A percentile compares a stretch with the other conserved stretches of the same genome.
These are phyloP conservation scores for Pseudomyrmex pallidus DNA, from an alignment of 1,140 invertebrate genomes.

Conservation along the genomic window DNA sequence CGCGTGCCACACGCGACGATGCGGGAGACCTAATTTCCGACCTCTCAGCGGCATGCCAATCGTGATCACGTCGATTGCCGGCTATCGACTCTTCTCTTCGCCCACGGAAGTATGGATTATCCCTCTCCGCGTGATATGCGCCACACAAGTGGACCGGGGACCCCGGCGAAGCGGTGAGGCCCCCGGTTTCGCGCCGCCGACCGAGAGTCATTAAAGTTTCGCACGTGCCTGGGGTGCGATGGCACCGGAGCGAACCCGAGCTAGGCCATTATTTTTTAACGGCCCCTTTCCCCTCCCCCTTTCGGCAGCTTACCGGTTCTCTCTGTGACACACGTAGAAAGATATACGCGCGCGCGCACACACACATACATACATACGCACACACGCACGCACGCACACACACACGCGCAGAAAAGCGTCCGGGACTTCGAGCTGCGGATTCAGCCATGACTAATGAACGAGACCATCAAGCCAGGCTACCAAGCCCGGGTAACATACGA, in stretches of 20 bases:
- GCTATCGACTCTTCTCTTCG: slow-evolving; percentile 47
- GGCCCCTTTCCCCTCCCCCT: slow-evolving; percentile 28
- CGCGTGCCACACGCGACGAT: slow-evolving; percentile 38
- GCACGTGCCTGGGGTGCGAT: slow-evolving; percentile 69
- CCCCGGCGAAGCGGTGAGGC: slow-evolving; percentile 5
- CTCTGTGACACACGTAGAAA: neutral
- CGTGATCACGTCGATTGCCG: slow-evolving; percentile 51
- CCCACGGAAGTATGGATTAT: slow-evolving; percentile 67
- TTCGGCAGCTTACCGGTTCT: slow-evolving; percentile 25
- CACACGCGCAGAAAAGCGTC: neutral
- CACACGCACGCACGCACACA: neutral
- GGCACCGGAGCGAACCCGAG: slow-evolving; percentile 45
- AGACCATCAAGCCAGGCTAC: slow-evolving; percentile 44
- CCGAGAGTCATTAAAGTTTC: slow-evolving; percentile 76
- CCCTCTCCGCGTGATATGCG: slow-evolving; percentile 38
- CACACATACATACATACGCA: no score
- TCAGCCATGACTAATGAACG: slow-evolving; percentile 76
- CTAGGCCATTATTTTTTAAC: slow-evolving; percentile 77
- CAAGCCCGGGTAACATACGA: slow-evolving; percentile 23
- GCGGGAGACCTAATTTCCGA: slow-evolving; percentile 56
- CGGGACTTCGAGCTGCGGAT: slow-evolving; percentile 50
- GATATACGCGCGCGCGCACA: neutral
- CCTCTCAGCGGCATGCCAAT: slow-evolving; percentile 45
- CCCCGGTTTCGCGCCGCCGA: slow-evolving; percentile 37
- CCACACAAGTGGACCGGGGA: slow-evolving; percentile 59